Evolutionary conservation across 1,140 invertebrate species (phyloP).

Genomic region (Rhagoletis pomonella): DNA sequence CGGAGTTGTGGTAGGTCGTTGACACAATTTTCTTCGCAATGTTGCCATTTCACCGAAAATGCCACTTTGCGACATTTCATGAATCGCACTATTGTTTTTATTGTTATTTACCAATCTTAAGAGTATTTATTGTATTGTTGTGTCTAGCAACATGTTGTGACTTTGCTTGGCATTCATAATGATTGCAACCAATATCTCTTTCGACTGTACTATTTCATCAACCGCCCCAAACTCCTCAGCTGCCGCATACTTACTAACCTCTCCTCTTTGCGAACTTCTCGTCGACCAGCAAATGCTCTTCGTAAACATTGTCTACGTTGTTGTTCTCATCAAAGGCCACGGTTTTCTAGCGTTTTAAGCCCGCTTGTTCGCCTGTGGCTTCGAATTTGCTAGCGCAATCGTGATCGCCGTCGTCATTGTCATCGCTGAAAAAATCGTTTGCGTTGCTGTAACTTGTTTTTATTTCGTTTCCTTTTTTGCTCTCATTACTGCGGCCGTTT

Average conservation of each 20-base stretch:
- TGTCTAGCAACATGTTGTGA: constrained; percentile 70
- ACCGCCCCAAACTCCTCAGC: not conserved
- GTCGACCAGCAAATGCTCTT: too few species aligned
- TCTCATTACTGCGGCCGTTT: constrained; percentile 35
- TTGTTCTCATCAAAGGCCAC: constrained; percentile 17
- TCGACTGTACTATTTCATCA: not conserved
- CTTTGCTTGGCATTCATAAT: constrained; percentile 73
- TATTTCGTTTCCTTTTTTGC: not conserved
- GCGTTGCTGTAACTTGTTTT: not conserved
- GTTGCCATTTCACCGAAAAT: too few species aligned
- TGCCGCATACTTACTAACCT: not conserved
- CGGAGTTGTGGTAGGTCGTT: too few species aligned
- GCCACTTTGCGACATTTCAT: too few species aligned
- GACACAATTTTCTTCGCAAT: too few species aligned
- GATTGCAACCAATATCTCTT: constrained; percentile 56
- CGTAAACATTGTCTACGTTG: not conserved
- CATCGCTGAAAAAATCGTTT: not conserved
- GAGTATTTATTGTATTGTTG: constrained; percentile 28
- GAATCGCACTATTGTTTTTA: too few species aligned
- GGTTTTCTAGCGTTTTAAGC: not conserved
- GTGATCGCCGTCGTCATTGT: not conserved
- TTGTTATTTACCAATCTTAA: too few species aligned
- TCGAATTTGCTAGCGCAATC: not conserved
- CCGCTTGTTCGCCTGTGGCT: not conserved
- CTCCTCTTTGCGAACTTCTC: too few species aligned